Evolutionary conservation across 1,140 invertebrate genomes (phyloP).

Genomic region (Mamestra configurata): DNA sequence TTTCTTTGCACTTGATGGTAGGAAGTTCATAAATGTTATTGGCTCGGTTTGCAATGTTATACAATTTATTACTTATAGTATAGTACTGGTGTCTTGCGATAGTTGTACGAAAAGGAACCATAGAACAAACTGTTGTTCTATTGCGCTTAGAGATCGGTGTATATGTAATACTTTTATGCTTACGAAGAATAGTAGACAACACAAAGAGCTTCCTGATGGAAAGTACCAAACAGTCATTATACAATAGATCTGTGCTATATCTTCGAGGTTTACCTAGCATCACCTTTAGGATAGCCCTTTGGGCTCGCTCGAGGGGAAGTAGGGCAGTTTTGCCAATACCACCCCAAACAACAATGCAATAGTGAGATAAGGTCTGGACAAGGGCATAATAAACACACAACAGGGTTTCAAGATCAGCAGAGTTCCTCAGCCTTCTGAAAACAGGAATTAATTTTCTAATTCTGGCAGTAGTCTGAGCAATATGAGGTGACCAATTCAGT

Average conservation of each 20-base stretch:
- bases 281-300: conserved; percentile 35
- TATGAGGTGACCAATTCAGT: conserved; percentile 6
- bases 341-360: neutral
- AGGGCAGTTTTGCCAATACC: conserved; percentile 20
- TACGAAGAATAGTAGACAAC: neutral
- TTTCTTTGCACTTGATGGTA: no score
- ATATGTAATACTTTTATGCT: neutral
- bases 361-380: conserved; percentile 1
- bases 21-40: neutral
- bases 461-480: neutral
- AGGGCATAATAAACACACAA: conserved; percentile 34
- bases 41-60: neutral
- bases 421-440: conserved; percentile 36
- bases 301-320: conserved; percentile 31
- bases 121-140: neutral
- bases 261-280: conserved; percentile 15
- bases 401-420: conserved; percentile 27
- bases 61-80: neutral
- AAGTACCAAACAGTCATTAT: neutral
- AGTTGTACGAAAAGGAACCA: neutral
- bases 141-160: neutral
- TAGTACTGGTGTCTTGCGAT: neutral
- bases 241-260: neutral
- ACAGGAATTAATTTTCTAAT: conserved; percentile 32
- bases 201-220: neutral